Evolutionary conservation across 1,140 invertebrate genomes (phyloP), one percentile per base, ranked within the genome.

Genomic region (Mercenaria mercenaria): DNA sequence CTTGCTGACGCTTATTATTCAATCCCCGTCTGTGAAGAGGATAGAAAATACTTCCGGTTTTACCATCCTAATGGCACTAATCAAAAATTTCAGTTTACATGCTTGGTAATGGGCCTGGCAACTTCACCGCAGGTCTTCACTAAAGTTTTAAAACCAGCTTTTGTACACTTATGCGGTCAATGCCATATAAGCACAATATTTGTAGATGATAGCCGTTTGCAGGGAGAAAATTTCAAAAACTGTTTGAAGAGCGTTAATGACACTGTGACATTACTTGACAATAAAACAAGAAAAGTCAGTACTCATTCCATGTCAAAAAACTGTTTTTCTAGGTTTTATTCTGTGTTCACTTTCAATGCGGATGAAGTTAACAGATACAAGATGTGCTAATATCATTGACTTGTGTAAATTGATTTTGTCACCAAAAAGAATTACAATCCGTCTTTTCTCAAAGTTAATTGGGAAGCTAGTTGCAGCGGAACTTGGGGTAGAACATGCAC

Each of bases 121-220:
- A 74, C 26, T 74, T 34, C 26, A 26, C 69, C 69, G 32, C 3
- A 29, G 13, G 20, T 74, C 11, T 74, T 77, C 34, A 41, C 74
- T 6, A 77, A 77, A 50, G 41, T 77, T 41, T 26, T 77, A 47
- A 77, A 77, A 77, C 74, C 39, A 47, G 74, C n/a, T 15, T 77
- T 77, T 47, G 74, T 37, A 10, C 11, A 41, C 43, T 77, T 77
- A 47, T 11, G 74, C 4, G 34, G 10, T 10, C 37, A 47, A 20
- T 15, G 39, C 15, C 74, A 77, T 77, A 47, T 77, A 41, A 77
- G 74, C 26, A 15, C 39, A 11, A 26, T 26, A 41, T 77, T 15
- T 37, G 26, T 77, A 11, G 74, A 77, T 26, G 34, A 77, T 41
- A 32, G 26, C 20, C 34, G 37, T 26, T 77, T 77, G 43, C 74